A percentile compares a stretch with the other conserved stretches of the same genome.
Evolutionary conservation across 2,797 vertebrate genomes (phyloP).

Genomic region (Periparus ater): DNA sequence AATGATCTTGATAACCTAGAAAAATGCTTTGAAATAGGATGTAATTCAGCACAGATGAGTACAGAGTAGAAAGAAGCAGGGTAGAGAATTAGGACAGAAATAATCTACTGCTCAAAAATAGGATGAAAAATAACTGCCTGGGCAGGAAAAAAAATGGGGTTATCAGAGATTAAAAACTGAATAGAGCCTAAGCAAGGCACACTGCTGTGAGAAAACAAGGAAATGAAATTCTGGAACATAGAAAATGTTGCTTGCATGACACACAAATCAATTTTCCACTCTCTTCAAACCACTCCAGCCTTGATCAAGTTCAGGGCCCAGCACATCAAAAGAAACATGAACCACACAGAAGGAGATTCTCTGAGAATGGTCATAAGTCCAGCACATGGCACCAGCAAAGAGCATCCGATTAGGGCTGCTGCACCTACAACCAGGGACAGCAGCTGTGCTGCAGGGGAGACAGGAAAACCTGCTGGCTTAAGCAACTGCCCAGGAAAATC

Average conservation of each 20-base stretch:
- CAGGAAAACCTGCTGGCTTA: not conserved
- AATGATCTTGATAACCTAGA: constrained; percentile 22
- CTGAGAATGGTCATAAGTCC: not conserved
- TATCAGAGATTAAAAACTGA: not conserved
- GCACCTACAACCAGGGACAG: not conserved
- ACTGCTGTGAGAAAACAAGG: not conserved
- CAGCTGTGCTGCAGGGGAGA: not conserved
- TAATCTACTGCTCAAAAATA: constrained; percentile 20
- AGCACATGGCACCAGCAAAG: not conserved
- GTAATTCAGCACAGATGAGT: not conserved
- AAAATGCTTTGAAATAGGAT: constrained; percentile 24
- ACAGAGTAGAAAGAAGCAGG: not conserved
- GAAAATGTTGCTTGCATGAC: not conserved
- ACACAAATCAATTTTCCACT: not conserved
- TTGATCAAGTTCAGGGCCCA: not conserved
- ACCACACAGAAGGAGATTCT: not conserved
- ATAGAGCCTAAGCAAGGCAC: not conserved
- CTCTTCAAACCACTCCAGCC: not conserved
- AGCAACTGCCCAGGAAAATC: not conserved
- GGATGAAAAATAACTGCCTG: constrained; percentile 6
- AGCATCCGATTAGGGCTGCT: not conserved
- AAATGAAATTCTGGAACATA: not conserved
- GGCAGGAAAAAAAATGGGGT: not conserved
- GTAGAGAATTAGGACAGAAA: constrained; percentile 2
- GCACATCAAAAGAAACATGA: not conserved